Evolutionary conservation across 2,888 invertebrate species (phyloP), one percentile per base, ranked within the genome.

Genomic region (Lucinisca nassula): DNA sequence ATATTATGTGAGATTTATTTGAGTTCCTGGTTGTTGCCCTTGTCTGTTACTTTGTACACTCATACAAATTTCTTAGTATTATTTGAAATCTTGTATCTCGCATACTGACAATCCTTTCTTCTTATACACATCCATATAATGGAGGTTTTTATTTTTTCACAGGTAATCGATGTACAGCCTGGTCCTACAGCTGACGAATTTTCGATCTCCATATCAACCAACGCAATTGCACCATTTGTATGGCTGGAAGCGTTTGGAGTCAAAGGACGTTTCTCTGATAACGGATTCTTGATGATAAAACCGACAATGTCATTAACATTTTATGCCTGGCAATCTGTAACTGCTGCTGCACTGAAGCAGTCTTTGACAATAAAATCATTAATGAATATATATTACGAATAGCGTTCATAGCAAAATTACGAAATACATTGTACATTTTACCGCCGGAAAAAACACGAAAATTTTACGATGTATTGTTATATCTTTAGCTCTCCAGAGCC

Each of bases 251-350:
- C 94, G 0, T 49, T 35, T 4, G 92, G 91, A 4, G 86, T 94
- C n/a, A 49, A 95, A 93, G 98, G 98, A 0, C 96, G 96, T 83
- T 98, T 98, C 95, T 97, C 97, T 0, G 97, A 98, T 91, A 98
- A 98, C 96, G 98, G 98, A 0, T 97, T 98, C 89, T 87, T 96
- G 4, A 93, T 93, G 97, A 94, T 96, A 2, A 89, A 93, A n/a
- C 88, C 92, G 2, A 74, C 76, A 14, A 90, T 78, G 51, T 61
- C 79, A 0, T 80, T 95, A n/a, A 79, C 78, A 55, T 95, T 94
- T 82, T 91, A 85, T 77, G 88, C 94, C 1, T 92, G 93, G 92
- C 83, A 91, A 45, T 70, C 72, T 6, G 82, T 89, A 0, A 81
- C 78, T 35, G 77, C 67, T 2, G 49, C 70, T 8, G 76, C 51